phyloP scores from a whole-genome alignment of 2,888 invertebrate genomes.

The Nebria brevicollis region DNA sequence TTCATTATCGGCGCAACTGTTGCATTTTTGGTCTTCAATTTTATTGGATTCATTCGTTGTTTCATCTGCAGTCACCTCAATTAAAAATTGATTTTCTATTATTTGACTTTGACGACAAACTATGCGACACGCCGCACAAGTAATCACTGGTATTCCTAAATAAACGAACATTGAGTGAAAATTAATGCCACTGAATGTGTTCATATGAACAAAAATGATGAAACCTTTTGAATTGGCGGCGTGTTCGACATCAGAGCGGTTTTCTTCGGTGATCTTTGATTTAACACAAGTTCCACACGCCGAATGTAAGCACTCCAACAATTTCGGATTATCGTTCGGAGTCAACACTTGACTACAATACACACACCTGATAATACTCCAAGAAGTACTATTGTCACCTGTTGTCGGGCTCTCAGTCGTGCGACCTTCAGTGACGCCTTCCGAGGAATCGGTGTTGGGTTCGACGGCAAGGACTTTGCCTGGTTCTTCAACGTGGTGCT shows the following conservation, averaged over 20 bases:
- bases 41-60: conserved; percentile 60
- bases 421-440: conserved; percentile 23
- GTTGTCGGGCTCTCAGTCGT: conserved; percentile 60
- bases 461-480: not conserved
- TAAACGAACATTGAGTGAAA: no score
- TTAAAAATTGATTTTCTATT: conserved; percentile 85
- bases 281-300: conserved; percentile 81
- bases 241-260: conserved; percentile 60
- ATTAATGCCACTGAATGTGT: no score
- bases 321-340: conserved; percentile 74
- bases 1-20: conserved; percentile 87
- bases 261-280: conserved; percentile 70
- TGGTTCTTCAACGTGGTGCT: not conserved
- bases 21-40: conserved; percentile 73
- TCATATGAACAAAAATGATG: not conserved
- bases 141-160: conserved; percentile 59
- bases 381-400: conserved; percentile 56
- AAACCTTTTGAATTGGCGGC: conserved; percentile 54
- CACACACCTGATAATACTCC: conserved; percentile 57
- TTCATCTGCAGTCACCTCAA: conserved; percentile 71
- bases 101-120: conserved; percentile 77
- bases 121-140: conserved; percentile 80
- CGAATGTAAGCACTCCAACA: conserved; percentile 89
- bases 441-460: conserved; percentile 12
- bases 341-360: conserved; percentile 65